phyloP scores from a whole-genome alignment of 2,888 invertebrate species.

The Embidobia sp. region DNA sequence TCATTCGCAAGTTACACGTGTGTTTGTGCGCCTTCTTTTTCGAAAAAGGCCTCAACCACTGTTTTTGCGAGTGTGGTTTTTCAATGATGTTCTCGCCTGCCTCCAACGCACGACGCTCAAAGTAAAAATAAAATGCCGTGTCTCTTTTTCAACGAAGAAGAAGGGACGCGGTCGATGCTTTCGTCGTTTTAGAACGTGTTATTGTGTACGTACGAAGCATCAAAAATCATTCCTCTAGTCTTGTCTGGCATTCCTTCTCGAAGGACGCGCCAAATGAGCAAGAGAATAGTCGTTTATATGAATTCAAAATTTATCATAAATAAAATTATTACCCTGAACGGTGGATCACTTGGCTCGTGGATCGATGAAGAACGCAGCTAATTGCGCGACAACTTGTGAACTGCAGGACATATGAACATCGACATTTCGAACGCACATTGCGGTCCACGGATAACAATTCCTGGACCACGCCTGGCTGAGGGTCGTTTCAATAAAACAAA shows the following conservation, averaged over 20 bases:
- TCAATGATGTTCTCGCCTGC: background rate
- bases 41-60: too few species aligned
- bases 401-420: conserved; percentile 84
- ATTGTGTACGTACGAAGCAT: too few species aligned
- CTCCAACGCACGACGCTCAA: background rate
- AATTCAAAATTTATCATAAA: background rate
- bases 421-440: conserved; percentile 85
- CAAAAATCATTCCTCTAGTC: too few species aligned
- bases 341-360: conserved; percentile 81
- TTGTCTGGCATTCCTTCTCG: too few species aligned
- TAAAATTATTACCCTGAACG: conserved; percentile 84
- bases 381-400: conserved; percentile 81
- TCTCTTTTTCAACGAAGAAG: too few species aligned
- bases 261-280: too few species aligned
- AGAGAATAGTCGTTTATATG: conserved; percentile 34
- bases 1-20: too few species aligned
- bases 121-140: background rate
- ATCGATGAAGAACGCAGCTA: conserved; percentile 82
- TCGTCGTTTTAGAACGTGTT: too few species aligned
- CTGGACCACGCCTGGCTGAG: conserved; percentile 83
- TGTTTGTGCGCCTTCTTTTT: too few species aligned
- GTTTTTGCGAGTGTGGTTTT: background rate
- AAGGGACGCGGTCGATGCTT: background rate
- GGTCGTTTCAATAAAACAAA: conserved; percentile 74
- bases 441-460: conserved; percentile 82